Base-by-base conservation (phyloP, 2,888 invertebrate genomes). In the Rhogogaster chlorosoma region DNA sequence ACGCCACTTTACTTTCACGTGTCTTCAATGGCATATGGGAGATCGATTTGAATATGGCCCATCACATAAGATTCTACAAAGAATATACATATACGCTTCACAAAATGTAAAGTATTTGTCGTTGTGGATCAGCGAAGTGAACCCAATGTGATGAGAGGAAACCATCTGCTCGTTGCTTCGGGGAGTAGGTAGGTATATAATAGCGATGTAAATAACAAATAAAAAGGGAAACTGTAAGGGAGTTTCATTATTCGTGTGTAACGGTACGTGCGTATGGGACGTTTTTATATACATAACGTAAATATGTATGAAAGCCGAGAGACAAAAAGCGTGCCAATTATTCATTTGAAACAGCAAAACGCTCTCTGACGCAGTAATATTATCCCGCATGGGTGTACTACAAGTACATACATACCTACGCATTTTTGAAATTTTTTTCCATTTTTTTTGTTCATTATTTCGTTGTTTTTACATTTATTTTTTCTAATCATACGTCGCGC, bases 301-400 rank as follows among this genome's bases (percentile, higher is more conserved):
- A 42, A 42, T 26, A 67, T 15, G 18, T 64, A 32, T 42, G n/a
- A 70, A 29, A 15, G 1, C 9, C 6, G 38, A 42, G 22, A 10
- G 42, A 38, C 42, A 42, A 49, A 26, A 45, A 53, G 77, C 77
- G 77, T 77, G 53, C 26, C 32, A 77, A 77, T 77, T 77, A 77
- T 77, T 77, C 77, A 77, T 77, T 77, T 32, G 77, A 53, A 77
- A 77, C 77, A 18, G 77, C 36, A 77, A 77, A 77, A 29, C 49
- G 32, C 49, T 77, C 49, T 49, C 9, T 38, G 53, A 53, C 49
- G 77, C 77, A 77, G 67, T 67, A 32, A 32, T 45, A 29, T 22
- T n/a, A 18, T 53, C 7, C 22, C 10, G 38, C 15, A 29, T 18
- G 15, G 49, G n/a, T 71, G 71, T 38, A 32, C 29, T 42, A 49